phyloP scores from a whole-genome alignment of 2,797 vertebrate species.

The Amblyraja radiata region DNA sequence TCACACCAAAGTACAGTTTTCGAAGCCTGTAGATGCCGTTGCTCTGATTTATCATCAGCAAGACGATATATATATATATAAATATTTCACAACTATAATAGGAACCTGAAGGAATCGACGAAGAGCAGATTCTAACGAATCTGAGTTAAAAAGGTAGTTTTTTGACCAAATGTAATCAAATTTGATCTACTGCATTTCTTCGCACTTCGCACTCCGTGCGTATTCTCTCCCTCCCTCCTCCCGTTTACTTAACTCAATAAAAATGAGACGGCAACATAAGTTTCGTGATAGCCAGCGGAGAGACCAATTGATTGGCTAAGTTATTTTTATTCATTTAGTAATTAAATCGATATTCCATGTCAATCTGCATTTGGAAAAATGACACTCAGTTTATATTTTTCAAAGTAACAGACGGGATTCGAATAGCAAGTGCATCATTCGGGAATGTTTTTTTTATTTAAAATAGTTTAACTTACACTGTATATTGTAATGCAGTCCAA shows the following conservation, averaged over 20 bases:
- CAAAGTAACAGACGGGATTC: constrained; percentile 4
- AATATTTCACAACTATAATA: neutral
- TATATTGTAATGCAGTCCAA: constrained; percentile 6
- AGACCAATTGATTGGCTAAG: neutral
- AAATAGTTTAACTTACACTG: constrained; percentile 23
- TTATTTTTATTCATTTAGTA: constrained; percentile 37
- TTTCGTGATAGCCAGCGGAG: neutral
- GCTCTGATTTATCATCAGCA: neutral
- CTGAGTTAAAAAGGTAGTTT: neutral
- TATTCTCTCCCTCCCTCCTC: neutral
- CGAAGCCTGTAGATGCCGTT: neutral
- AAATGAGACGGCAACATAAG: neutral
- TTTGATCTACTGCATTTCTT: neutral
- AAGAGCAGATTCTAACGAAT: constrained; percentile 14
- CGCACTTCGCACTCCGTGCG: neutral
- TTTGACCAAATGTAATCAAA: neutral
- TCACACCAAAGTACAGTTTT: neutral
- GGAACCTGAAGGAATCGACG: neutral
- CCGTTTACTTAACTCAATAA: neutral
- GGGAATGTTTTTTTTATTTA: neutral
- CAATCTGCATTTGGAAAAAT: constrained; percentile 15
- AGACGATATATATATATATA: neutral
- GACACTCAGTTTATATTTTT: neutral
- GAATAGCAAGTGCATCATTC: neutral
- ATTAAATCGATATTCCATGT: constrained; percentile 35